phyloP scores from a whole-genome alignment of 2,113 vertebrate genomes.

The Myrmecobius fasciatus region DNA sequence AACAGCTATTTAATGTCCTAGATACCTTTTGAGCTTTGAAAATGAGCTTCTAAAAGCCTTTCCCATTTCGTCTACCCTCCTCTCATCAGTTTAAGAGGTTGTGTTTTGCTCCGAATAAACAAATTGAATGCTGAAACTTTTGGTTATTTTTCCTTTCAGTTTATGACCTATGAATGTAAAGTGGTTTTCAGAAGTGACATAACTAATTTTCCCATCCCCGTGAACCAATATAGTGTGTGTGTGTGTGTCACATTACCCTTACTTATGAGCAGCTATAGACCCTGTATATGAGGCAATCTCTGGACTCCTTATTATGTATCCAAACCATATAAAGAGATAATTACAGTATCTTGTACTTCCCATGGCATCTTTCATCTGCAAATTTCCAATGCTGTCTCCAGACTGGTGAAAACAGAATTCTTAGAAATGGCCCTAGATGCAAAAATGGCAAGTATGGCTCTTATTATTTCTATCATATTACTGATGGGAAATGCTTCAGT shows the following conservation, averaged over 20 bases:
- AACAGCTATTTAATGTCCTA: slow-evolving; percentile 76
- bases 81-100: slow-evolving; percentile 70
- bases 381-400: slow-evolving; percentile 62
- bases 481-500: neutral
- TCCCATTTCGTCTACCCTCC: slow-evolving; percentile 43
- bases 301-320: slow-evolving; percentile 59
- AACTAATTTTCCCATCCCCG: slow-evolving; percentile 68
- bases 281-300: slow-evolving; percentile 68
- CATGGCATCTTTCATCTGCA: slow-evolving; percentile 70
- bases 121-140: slow-evolving; percentile 77
- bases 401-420: slow-evolving; percentile 48
- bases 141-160: slow-evolving; percentile 67
- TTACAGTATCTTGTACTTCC: slow-evolving; percentile 67
- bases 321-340: slow-evolving; percentile 74
- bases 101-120: slow-evolving; percentile 74
- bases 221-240: slow-evolving; percentile 47
- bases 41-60: slow-evolving; percentile 64
- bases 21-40: slow-evolving; percentile 74
- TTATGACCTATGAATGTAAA: slow-evolving; percentile 78
- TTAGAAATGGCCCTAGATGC: slow-evolving; percentile 22
- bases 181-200: slow-evolving; percentile 75
- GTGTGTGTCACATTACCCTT: slow-evolving; percentile 65
- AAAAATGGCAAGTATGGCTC: slow-evolving; percentile 28
- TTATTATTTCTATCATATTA: slow-evolving; percentile 22
- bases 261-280: slow-evolving; percentile 65